These are phyloP conservation scores for Calycopis cecrops DNA, from an alignment of 1,140 invertebrate species.

Conservation along the genomic window DNA sequence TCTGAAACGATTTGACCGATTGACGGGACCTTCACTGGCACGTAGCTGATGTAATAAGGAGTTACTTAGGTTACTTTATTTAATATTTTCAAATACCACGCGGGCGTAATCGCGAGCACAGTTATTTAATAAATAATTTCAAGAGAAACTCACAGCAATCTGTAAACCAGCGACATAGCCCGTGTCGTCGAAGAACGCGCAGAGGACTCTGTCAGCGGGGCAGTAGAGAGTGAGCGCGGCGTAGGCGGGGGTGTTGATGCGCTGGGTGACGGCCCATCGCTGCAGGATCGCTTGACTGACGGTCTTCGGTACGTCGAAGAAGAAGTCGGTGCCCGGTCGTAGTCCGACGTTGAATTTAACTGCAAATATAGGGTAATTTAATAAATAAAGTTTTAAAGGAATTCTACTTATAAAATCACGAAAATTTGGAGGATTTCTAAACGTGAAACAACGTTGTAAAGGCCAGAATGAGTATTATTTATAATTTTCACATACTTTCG, in stretches of 20 bases:
- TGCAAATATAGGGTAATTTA: no score
- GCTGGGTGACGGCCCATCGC: constrained; percentile 1
- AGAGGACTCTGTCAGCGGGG: constrained; percentile 28
- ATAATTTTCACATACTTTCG: no score
- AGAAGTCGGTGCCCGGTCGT: constrained; percentile 10
- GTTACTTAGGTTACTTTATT: no score
- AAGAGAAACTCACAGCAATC: constrained; percentile 35
- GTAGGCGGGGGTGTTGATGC: constrained; percentile 8
- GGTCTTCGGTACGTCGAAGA: constrained; percentile 11
- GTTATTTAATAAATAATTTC: not conserved
- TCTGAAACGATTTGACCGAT: no score
- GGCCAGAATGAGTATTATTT: not conserved
- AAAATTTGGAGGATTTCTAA: not conserved
- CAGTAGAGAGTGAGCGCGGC: constrained; percentile 25
- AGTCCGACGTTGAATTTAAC: constrained; percentile 11
- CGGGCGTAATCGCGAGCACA: no score
- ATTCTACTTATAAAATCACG: no score
- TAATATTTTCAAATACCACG: no score
- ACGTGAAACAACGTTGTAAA: not conserved
- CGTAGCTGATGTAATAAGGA: no score
- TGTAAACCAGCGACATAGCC: constrained; percentile 41
- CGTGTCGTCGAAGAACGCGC: constrained; percentile 36
- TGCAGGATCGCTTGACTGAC: not conserved
- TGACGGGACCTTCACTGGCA: no score
- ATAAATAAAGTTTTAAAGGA: no score